These are phyloP conservation scores for Syrista parreyssii DNA, from an alignment of 2,888 invertebrate species.

Conservation along the genomic window DNA sequence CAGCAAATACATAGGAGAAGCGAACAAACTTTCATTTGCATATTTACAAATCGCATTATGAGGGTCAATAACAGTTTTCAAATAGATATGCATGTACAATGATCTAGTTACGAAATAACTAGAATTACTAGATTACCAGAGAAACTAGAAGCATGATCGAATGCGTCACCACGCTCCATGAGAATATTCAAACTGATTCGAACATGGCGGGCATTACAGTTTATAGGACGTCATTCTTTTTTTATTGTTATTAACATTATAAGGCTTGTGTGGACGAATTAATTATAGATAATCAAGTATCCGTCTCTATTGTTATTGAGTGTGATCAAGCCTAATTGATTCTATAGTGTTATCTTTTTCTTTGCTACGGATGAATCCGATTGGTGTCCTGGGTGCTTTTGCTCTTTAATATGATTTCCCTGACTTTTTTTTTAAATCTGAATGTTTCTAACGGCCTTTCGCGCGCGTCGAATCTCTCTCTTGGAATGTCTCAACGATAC, in stretches of 20 bases:
- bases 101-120: not conserved
- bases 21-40: conserved; percentile 24
- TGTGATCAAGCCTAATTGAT: not conserved
- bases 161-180: not conserved
- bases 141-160: not conserved
- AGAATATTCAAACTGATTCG: not conserved
- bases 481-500: too few species aligned
- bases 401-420: not conserved
- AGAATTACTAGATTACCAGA: not conserved
- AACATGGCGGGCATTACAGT: not conserved
- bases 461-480: too few species aligned
- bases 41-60: conserved; percentile 29
- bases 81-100: not conserved
- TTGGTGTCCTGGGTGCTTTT: not conserved
- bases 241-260: not conserved
- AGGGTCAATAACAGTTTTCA: not conserved
- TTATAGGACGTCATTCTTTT: not conserved
- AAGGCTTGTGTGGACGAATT: not conserved
- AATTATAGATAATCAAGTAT: conserved; percentile 14
- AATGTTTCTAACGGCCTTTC: too few species aligned
- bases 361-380: not conserved
- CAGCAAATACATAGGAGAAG: conserved; percentile 1
- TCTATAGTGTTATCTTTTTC: not conserved
- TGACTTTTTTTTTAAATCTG: not conserved
- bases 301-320: not conserved